Percentiles rank a stretch among this genome's conserved stretches.
phyloP scores from a whole-genome alignment of 2,113 vertebrate species.

The Sminthopsis crassicaudata region DNA sequence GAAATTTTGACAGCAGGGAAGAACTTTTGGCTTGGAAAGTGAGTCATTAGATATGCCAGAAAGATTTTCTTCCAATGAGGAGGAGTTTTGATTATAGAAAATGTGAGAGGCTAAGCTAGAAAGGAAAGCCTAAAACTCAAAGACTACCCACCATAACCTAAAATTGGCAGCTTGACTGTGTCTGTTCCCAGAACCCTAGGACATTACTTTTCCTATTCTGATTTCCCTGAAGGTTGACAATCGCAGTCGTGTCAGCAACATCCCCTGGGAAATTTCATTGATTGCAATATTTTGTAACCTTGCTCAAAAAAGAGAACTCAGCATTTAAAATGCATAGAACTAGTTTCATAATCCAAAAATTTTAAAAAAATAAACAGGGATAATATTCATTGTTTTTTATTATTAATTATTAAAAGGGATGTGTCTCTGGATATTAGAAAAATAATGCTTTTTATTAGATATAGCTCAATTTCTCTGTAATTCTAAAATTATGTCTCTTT shows the following conservation, averaged over 20 bases:
- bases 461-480: not conserved
- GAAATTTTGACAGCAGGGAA: slow-evolving; percentile 71
- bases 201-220: slow-evolving; percentile 14
- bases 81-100: slow-evolving; percentile 72
- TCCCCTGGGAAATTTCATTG: not conserved
- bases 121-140: slow-evolving; percentile 67
- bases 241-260: not conserved
- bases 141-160: slow-evolving; percentile 41
- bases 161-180: slow-evolving; percentile 21
- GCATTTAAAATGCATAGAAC: not conserved
- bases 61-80: slow-evolving; percentile 53
- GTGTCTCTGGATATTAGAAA: not conserved
- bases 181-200: slow-evolving; percentile 41
- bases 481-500: not conserved
- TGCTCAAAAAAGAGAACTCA: not conserved
- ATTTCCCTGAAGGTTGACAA: slow-evolving; percentile 48
- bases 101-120: slow-evolving; percentile 53
- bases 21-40: slow-evolving; percentile 64
- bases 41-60: slow-evolving; percentile 69
- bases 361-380: not conserved
- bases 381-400: not conserved
- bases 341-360: not conserved
- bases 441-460: not conserved
- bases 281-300: slow-evolving; percentile 12
- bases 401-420: not conserved